Conservation (phyloP, 1,140 invertebrate species). For the Lepidurus arcticus region DNA sequence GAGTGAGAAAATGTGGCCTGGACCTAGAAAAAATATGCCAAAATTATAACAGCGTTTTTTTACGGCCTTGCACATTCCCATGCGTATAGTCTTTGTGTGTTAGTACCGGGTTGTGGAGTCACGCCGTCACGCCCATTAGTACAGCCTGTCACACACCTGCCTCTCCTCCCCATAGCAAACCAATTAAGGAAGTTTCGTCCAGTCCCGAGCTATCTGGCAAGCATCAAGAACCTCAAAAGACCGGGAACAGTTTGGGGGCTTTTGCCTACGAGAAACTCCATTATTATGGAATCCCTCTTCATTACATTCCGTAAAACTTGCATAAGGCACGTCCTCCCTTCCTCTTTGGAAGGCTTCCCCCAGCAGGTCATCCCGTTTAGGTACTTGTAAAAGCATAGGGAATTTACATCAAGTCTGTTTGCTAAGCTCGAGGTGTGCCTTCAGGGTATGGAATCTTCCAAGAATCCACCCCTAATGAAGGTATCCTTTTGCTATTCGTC, state of each 20-base stretch:
- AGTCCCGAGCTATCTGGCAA: not conserved
- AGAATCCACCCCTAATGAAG: not conserved
- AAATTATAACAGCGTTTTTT: not conserved
- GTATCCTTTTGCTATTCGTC: not conserved
- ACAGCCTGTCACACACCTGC: constrained; percentile 17
- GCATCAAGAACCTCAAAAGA: not conserved
- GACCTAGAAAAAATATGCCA: not conserved
- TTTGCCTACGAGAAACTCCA: not conserved
- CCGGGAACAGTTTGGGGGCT: not conserved
- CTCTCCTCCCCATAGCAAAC: not conserved
- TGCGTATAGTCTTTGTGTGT: not conserved
- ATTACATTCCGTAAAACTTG: not conserved
- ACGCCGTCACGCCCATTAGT: constrained; percentile 17
- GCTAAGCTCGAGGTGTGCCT: not conserved
- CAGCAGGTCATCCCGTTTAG: too few species aligned
- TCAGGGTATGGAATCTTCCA: not conserved
- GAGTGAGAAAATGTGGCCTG: not conserved
- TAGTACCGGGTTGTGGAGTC: not conserved
- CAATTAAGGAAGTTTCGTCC: constrained; percentile 1
- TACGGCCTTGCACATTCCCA: not conserved
- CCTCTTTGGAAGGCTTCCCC: not conserved
- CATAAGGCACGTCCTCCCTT: not conserved
- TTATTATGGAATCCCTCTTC: not conserved
- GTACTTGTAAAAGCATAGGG: not conserved
- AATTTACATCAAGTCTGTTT: not conserved